Evolutionary conservation across 1,140 invertebrate species (phyloP).

Genomic region (silkworm (Bombyx mori)): ASM3026992v2 NC_085116.1:10540001-10540500

Average conservation of each 20-base stretch:
- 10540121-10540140: no score
- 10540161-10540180: no score
- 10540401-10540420: conserved; percentile 90
- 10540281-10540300: conserved; percentile 73
- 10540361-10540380: conserved; percentile 86
- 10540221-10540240: neutral
- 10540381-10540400: conserved; percentile 82
- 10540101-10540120: no score
- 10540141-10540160: no score
- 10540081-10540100: no score
- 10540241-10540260: no score
- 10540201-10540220: neutral
- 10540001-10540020: no score
- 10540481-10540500: conserved; percentile 57
- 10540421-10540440: conserved; percentile 84
- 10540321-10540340: conserved; percentile 78
- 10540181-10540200: neutral
- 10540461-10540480: conserved; percentile 82
- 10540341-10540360: conserved; percentile 80
- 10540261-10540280: conserved; percentile 64
- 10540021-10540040: no score
- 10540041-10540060: no score
- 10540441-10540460: conserved; percentile 80
- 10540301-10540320: conserved; percentile 89
- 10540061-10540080: no score